Percentiles rank a stretch among this genome's conserved stretches.
Conservation (phyloP, 2,797 vertebrate genomes). For the Poeciliopsis gracilis region DNA sequence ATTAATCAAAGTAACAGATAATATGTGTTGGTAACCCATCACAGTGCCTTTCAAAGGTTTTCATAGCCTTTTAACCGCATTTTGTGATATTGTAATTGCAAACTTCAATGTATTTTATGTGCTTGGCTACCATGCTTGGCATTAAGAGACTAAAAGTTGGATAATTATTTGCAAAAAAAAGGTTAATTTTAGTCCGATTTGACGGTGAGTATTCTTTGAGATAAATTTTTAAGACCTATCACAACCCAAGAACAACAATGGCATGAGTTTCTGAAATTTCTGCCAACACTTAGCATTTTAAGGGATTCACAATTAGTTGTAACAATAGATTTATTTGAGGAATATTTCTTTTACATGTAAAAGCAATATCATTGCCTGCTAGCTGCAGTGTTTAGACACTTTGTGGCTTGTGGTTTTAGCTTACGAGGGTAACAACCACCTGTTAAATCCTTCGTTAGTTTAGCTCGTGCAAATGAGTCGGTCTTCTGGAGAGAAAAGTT, state of each 20-base stretch:
- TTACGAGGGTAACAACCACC: too few species aligned
- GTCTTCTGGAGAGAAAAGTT: too few species aligned
- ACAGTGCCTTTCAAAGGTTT: neutral
- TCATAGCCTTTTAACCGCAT: neutral
- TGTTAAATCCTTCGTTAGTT: too few species aligned
- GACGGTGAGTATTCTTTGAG: neutral
- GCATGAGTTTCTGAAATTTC: neutral
- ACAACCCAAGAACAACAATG: neutral
- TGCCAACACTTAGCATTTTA: neutral
- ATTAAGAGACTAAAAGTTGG: neutral
- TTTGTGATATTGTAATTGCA: neutral
- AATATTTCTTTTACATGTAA: too few species aligned
- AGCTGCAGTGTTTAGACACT: too few species aligned
- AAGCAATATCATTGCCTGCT: too few species aligned
- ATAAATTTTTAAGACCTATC: neutral
- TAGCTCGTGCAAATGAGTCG: too few species aligned
- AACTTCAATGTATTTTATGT: neutral
- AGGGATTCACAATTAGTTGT: too few species aligned
- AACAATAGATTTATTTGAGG: too few species aligned
- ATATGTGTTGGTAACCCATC: neutral
- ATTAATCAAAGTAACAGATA: neutral
- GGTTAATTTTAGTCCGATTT: neutral
- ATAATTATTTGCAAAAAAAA: neutral
- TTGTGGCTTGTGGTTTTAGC: too few species aligned
- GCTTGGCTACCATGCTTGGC: neutral